Evolutionary conservation across 2,797 vertebrate species (phyloP), one percentile per base, ranked within the genome.

Genomic region (Bradypodion ventrale): DNA sequence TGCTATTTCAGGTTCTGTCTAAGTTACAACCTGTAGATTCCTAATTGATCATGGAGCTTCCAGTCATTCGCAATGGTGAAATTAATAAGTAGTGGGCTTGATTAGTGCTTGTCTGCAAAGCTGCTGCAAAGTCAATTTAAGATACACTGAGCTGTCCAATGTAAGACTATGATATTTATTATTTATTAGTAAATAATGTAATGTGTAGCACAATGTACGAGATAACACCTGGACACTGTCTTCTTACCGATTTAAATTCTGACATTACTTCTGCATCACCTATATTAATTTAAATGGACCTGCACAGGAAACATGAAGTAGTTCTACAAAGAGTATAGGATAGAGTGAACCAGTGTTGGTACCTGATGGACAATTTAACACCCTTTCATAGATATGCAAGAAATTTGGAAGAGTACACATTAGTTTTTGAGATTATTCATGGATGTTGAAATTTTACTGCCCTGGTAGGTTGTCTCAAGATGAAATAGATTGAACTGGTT

Each of bases 1-100:
- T 80, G 85, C 90, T 93, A 93, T 89, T 93, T 93, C 89, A 92
- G 84, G 90, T 87, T 80, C 87, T 85, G 21, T 87, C 90, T 75
- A 88, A 87, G 83, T 82, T 90, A 88, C 82, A 87, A 90, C 88
- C 88, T 88, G 74, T 84, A 87, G 68, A 88, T 91, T 79, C 21
- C n/a, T 90, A 77, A 88, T 86, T 89, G 87, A 90, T 78, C n/a
- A 78, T 5, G 27, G 52, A 59, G 68, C 40, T 40, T 21, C 62
- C 46, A 32, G 27, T 75, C n/a, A 65, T 49, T 35, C 78, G 40
- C 32, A 56, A 42, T n/a, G 16, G 62, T 62, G 49, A 69, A n/a
- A n/a, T n/a, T 21, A 46, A 65, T 12, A 8, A 46, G 2, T 7
- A 68, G 46, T 37, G 23, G 32, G 12, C 29, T 59, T 23, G 19